These are phyloP conservation scores for Pantherophis alleghaniensis DNA, from an alignment of 2,797 vertebrate species.

Conservation along the genomic window DNA sequence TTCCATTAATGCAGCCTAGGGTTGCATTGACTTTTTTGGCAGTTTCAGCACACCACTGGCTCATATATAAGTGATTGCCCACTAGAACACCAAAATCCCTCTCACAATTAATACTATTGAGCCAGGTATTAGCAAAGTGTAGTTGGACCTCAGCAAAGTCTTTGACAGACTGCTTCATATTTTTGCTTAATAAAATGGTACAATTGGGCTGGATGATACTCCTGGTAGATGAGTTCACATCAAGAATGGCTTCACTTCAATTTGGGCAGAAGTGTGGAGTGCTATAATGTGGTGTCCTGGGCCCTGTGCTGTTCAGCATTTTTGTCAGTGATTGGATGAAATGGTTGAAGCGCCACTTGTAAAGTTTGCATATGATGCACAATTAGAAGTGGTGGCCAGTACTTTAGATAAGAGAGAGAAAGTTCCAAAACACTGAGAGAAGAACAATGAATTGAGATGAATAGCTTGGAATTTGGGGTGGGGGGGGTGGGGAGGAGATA, in stretches of 20 bases:
- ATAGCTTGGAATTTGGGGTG: neutral
- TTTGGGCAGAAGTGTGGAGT: neutral
- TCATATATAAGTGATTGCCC: neutral
- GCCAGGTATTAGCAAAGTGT: neutral
- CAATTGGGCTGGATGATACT: neutral
- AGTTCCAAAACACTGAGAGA: neutral
- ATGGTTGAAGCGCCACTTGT: neutral
- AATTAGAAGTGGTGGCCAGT: neutral
- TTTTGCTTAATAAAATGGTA: neutral
- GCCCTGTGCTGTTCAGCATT: neutral
- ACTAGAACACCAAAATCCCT: neutral
- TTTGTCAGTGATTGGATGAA: neutral
- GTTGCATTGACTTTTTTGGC: neutral
- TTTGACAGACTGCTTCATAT: neutral
- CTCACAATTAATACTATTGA: neutral
- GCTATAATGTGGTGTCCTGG: neutral
- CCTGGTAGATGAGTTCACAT: neutral
- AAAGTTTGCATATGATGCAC: neutral
- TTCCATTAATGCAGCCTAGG: neutral
- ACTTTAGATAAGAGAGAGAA: neutral
- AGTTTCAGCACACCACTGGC: neutral
- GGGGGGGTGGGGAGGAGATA: neutral
- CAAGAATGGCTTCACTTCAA: neutral
- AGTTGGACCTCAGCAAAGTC: neutral
- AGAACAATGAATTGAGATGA: neutral